Evolutionary conservation across 2,888 invertebrate genomes (phyloP), one percentile per base, ranked within the genome.

Genomic region (Pandemis cinnamomeana): DNA sequence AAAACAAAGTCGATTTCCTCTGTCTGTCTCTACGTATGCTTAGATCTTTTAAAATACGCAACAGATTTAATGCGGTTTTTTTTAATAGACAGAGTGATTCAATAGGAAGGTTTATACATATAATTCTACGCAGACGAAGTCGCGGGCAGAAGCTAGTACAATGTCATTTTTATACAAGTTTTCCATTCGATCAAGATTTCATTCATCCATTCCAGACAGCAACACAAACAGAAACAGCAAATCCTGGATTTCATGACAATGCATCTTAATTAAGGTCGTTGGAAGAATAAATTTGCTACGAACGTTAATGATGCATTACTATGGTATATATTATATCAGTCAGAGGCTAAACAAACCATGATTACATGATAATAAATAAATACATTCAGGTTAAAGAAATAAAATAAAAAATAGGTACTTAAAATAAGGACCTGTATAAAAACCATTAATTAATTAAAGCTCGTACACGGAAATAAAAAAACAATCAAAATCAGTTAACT

Each of bases 401-500:
- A 36, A 36, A 36, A 36, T 13, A 61, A 36, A 58, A 72, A 72
- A 7, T 51, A 20, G 44, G 27, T 36, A 42, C 7, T 58, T 42
- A 64, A 70, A 64, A 69, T 68, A 42, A 70, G 10, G 58, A 42
- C 20, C 58, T 51, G 60, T 58, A 67, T 53, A 51, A 44, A 53
- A 27, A 71, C 44, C 41, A 70, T 62, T 55, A 67, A 44, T 44
- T 72, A 63, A 72, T 69, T 72, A 72, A 72, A 72, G 72, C 72
- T 72, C n/a, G 13, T 68, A 68, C 69, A 72, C 20, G 64, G 13
- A 64, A 70, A 66, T 58, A 69, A 73, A 48, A 60, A 69, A 64
- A 41, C 2, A n/a, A 6, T 41, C 66, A 36, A 41, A 36, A 41
- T 7, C 41, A 13, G 41, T 60, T n/a, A 41, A 42, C 13, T 61